Evolutionary conservation across 1,140 invertebrate species (phyloP), one percentile per base, ranked within the genome.

Genomic region (Stratiolaelaps scimitus): DNA sequence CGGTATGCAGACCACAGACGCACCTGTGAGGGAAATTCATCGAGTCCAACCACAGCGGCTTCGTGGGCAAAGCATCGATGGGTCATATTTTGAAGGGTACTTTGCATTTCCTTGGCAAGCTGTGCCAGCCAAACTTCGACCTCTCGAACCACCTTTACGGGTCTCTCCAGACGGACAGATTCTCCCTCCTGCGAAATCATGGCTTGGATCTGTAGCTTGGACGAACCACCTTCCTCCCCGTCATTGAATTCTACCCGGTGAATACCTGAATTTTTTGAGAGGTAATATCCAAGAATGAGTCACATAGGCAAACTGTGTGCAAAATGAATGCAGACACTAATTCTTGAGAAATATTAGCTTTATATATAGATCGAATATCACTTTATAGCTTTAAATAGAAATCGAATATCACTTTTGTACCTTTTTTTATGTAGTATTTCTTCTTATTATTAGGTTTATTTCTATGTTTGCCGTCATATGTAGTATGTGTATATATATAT

Each of bases 41-140:
- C 83, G 30, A 84, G 79, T 45, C 82, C 80, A 68, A 72, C 72
- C 30, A 78, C 75, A 45, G 75, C 75, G 43, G 72, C 73, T 26
- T 75, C 73, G 23, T 48, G 64, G 53, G 71, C 73, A 40, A 90
- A 76, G 76, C 89, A 92, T 70, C 85, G 81, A 19, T 80, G 74
- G 10, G 91, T 79, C 64, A 81, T 69, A 43, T 75, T 72, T 67
- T 77, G 74, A 65, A 96, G 75, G 2, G 92, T 91, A 13, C 78
- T 77, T 71, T 86, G 84, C 81, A 96, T 91, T 77, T 89, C 85
- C 13, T 79, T 80, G 26, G 88, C 84, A 53, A 96, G 78, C 45
- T 83, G 76, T 71, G 83, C 82, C 13, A 96, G 76, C 92, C 92
- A 96, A 76, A 87, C 85, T 81, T 95, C 92, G 64, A 93, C 87